Evolutionary conservation across 2,888 invertebrate genomes (phyloP).

Genomic region (Polydrusus pterygomalis): DNA sequence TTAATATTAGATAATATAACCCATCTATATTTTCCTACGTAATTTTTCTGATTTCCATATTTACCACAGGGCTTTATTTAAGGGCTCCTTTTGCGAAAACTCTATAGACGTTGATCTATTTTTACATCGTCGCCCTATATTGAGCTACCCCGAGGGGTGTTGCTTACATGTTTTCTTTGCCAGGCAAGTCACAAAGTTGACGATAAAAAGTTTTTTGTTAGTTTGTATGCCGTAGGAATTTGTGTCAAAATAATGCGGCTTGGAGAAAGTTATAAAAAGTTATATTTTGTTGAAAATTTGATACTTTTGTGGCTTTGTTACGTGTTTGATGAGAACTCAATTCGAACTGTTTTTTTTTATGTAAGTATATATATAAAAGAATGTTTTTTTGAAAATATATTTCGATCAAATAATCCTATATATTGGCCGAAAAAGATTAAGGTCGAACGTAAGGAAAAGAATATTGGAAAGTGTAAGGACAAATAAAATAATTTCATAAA

Average conservation of each 20-base stretch:
- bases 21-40: neutral
- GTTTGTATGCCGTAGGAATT: constrained; percentile 39
- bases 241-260: constrained; percentile 36
- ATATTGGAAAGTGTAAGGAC: too few relatives aligned
- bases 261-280: constrained; percentile 23
- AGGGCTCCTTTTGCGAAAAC: constrained; percentile 13
- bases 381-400: neutral
- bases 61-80: neutral
- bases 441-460: too few relatives aligned
- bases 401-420: neutral
- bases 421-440: too few relatives aligned
- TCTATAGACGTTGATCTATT: constrained; percentile 30
- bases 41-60: neutral
- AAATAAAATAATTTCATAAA: too few relatives aligned
- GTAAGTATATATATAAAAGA: neutral
- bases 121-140: constrained; percentile 28
- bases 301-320: constrained; percentile 30
- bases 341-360: constrained; percentile 5
- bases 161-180: constrained; percentile 43
- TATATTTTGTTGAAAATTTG: constrained; percentile 26
- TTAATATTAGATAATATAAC: too few relatives aligned
- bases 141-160: constrained; percentile 35
- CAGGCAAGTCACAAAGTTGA: constrained; percentile 41
- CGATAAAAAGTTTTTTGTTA: constrained; percentile 44
- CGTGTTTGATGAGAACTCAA: constrained; percentile 14